Conservation (phyloP, 2,888 invertebrate genomes). For the Phymatocera aterrima region DNA sequence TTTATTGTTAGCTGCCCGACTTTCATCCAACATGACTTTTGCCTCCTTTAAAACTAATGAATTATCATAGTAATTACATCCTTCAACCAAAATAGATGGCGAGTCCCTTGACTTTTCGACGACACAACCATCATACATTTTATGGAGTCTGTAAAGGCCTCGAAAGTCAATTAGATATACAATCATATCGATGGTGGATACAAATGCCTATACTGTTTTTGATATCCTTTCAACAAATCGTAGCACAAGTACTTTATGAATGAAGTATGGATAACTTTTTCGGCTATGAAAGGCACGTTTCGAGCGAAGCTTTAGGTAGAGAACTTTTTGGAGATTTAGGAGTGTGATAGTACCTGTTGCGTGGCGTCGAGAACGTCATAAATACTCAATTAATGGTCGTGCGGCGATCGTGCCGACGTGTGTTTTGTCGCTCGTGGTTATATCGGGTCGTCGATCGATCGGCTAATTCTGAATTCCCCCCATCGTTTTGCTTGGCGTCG, state of each 20-base stretch:
- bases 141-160: too few relatives aligned
- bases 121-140: too few relatives aligned
- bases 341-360: conserved; percentile 38
- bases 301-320: conserved; percentile 17
- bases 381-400: conserved; percentile 38
- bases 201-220: neutral
- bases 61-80: neutral
- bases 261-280: neutral
- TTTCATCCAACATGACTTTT: neutral
- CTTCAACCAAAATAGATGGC: neutral
- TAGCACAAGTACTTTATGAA: neutral
- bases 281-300: conserved; percentile 1
- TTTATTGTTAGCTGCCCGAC: neutral
- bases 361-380: conserved; percentile 39
- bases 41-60: neutral
- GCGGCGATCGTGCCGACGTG: conserved; percentile 30
- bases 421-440: conserved; percentile 32
- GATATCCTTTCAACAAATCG: neutral
- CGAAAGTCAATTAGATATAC: too few relatives aligned
- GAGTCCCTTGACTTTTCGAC: neutral
- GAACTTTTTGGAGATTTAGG: conserved; percentile 33
- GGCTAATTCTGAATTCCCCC: conserved; percentile 38
- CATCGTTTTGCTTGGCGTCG: neutral
- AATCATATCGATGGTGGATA: too few relatives aligned
- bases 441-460: conserved; percentile 35